Conservation (phyloP, 2,888 invertebrate species). For the Tenthredo livida region DNA sequence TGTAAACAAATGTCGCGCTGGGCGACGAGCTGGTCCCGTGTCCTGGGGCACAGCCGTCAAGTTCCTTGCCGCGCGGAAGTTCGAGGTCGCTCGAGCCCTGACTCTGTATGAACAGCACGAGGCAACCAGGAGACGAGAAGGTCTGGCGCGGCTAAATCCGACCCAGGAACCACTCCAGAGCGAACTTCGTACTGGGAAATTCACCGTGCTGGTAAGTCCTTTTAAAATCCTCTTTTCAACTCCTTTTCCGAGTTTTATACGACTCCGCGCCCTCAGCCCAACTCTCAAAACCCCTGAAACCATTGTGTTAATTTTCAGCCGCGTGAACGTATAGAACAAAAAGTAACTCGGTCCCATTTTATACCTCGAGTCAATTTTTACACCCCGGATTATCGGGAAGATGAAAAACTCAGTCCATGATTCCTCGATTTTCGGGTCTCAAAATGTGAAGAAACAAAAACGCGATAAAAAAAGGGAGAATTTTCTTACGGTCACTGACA, state of each 20-base stretch:
- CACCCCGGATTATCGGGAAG: neutral
- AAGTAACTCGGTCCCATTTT: neutral
- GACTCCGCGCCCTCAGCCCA: neutral
- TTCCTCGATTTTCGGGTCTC: neutral
- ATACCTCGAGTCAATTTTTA: neutral
- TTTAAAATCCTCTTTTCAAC: slow-evolving; percentile 29
- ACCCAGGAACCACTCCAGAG: slow-evolving; percentile 89
- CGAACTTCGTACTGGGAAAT: slow-evolving; percentile 96
- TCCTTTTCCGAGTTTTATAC: neutral
- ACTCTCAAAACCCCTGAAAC: neutral
- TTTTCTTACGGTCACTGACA: slow-evolving; percentile 20
- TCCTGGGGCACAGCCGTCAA: slow-evolving; percentile 95
- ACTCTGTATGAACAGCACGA: slow-evolving; percentile 96
- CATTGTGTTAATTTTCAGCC: neutral
- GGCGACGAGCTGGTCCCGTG: slow-evolving; percentile 81
- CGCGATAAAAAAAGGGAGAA: neutral
- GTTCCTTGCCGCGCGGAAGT: slow-evolving; percentile 96
- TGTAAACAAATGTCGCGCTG: slow-evolving; percentile 83
- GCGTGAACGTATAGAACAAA: neutral
- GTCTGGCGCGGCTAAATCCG: slow-evolving; percentile 91
- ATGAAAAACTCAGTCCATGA: neutral
- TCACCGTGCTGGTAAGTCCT: slow-evolving; percentile 92
- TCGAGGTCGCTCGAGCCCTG: slow-evolving; percentile 94
- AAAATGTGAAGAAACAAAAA: neutral
- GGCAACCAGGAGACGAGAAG: slow-evolving; percentile 92